A percentile compares a stretch with the other conserved stretches of the same genome.
phyloP scores from a whole-genome alignment of 2,888 invertebrate genomes.

The Ditula angustiorana region DNA sequence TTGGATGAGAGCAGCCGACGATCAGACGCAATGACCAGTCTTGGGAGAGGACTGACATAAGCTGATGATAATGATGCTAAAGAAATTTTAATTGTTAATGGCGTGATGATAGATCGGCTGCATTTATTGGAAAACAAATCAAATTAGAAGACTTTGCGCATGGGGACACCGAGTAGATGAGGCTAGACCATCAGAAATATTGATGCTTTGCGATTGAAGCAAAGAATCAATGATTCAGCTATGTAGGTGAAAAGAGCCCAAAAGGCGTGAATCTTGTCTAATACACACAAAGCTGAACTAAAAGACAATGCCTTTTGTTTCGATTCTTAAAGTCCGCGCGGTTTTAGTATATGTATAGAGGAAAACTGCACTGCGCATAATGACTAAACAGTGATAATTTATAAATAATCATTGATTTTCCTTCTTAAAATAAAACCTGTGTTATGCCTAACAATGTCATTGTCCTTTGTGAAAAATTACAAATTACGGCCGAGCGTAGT shows the following conservation, averaged over 20 bases:
- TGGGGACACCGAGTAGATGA: not conserved
- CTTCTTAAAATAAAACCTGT: not conserved
- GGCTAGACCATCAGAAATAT: no score
- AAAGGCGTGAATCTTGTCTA: no score
- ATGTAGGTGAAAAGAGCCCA: no score
- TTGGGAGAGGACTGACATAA: no score
- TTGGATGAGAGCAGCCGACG: no score
- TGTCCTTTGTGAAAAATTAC: constrained; percentile 34
- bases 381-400: constrained; percentile 1
- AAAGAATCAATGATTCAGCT: no score
- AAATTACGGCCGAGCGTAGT: constrained; percentile 23
- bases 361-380: not conserved
- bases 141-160: not conserved
- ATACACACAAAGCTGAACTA: not conserved
- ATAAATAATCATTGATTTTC: constrained; percentile 1
- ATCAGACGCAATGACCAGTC: no score
- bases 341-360: not conserved
- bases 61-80: no score
- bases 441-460: constrained; percentile 29
- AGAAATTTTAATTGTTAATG: not conserved
- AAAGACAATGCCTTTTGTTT: not conserved
- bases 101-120: not conserved
- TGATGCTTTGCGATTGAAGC: no score
- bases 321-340: not conserved
- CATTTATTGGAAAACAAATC: not conserved